A percentile compares a stretch with the other conserved stretches of the same genome.
phyloP scores from a whole-genome alignment of 2,797 vertebrate genomes.

The Syngnathus acus region DNA sequence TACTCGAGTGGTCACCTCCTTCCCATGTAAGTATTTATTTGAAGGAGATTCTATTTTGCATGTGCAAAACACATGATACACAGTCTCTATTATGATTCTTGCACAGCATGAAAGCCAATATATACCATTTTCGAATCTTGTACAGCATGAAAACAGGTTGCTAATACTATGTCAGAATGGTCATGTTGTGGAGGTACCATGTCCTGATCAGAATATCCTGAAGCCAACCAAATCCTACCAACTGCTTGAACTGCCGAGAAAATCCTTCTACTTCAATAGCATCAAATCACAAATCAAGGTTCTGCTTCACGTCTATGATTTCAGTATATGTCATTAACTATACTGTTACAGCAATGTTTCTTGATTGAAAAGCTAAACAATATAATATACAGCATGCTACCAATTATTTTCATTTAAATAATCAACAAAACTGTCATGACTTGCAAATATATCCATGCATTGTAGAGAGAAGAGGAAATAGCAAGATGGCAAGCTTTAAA shows the following conservation, averaged over 20 bases:
- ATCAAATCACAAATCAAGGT: constrained; percentile 84
- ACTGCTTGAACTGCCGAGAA: constrained; percentile 63
- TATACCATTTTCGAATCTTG: background rate
- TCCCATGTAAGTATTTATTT: constrained; percentile 72
- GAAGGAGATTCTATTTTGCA: background rate
- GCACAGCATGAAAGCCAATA: constrained; percentile 61
- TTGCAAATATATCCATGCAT: constrained; percentile 9
- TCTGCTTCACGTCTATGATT: background rate
- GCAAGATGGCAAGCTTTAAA: constrained; percentile 58
- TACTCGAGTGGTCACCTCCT: constrained; percentile 80
- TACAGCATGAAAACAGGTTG: constrained; percentile 72
- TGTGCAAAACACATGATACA: background rate
- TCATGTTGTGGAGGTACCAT: constrained; percentile 75
- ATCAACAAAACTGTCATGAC: background rate
- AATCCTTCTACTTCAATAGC: constrained; percentile 81
- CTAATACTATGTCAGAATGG: constrained; percentile 82
- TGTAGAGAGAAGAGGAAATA: constrained; percentile 76
- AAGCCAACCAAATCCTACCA: constrained; percentile 63
- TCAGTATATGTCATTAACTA: background rate
- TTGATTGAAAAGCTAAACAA: background rate
- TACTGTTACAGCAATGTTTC: background rate
- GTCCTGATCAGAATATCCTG: constrained; percentile 50
- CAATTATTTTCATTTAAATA: background rate
- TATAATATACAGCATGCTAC: background rate
- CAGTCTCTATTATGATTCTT: constrained; percentile 9